A percentile compares a stretch with the other conserved stretches of the same genome.
Evolutionary conservation across 1,140 invertebrate species (phyloP).

Genomic region (Danaus plexippus): DNA sequence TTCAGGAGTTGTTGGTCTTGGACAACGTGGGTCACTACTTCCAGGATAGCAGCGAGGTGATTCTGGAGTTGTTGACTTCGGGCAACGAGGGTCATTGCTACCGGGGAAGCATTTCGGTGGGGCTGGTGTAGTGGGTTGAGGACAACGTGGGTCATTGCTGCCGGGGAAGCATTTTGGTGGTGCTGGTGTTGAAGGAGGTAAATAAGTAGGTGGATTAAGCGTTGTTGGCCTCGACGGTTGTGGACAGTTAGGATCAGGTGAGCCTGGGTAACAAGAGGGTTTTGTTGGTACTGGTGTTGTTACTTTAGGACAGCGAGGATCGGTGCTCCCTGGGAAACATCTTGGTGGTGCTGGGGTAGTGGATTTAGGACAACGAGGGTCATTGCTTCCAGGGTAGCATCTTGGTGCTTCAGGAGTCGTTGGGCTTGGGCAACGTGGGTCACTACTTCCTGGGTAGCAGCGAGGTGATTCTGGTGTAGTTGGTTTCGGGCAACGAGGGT

Average conservation of each 20-base stretch:
- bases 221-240: conserved; percentile 29
- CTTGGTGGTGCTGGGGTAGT: conserved; percentile 23
- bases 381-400: conserved; percentile 54
- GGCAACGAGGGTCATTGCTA: conserved; percentile 58
- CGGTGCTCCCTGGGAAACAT: conserved; percentile 63
- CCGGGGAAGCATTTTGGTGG: conserved; percentile 48
- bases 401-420: conserved; percentile 13
- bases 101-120: conserved; percentile 35
- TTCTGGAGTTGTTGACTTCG: conserved; percentile 30
- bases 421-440: conserved; percentile 55
- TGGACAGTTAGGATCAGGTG: conserved; percentile 30
- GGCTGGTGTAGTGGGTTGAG: conserved; percentile 35
- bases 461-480: conserved; percentile 29
- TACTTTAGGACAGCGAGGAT: conserved; percentile 36
- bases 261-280: conserved; percentile 46
- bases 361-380: conserved; percentile 3
- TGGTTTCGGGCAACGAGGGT: conserved; percentile 56
- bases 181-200: conserved; percentile 25
- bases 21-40: conserved; percentile 59
- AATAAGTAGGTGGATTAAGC: conserved; percentile 25
- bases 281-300: conserved; percentile 30
- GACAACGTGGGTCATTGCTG: conserved; percentile 59
- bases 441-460: conserved; percentile 59
- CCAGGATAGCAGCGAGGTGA: too few relatives aligned
- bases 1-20: conserved; percentile 29